Conservation (phyloP, 2,888 invertebrate genomes). For the Omphaloscelis lunosa region DNA sequence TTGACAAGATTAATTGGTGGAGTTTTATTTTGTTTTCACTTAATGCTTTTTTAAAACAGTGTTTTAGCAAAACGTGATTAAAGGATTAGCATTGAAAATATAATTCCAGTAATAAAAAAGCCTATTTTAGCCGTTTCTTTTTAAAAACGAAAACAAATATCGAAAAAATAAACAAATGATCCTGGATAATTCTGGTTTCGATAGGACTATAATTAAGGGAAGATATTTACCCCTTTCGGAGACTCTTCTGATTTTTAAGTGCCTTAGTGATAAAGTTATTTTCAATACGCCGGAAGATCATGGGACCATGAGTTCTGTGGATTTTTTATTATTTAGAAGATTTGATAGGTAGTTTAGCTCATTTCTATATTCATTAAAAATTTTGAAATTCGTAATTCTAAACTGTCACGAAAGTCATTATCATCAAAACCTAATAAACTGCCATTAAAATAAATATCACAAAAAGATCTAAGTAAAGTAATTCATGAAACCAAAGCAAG, state of each 20-base stretch:
- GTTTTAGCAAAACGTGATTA: background rate
- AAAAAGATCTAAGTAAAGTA: background rate
- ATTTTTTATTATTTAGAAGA: background rate
- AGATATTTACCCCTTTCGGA: too few relatives aligned
- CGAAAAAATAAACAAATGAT: too few relatives aligned
- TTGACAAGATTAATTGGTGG: conserved; percentile 62
- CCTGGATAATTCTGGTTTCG: too few relatives aligned
- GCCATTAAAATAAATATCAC: conserved; percentile 4
- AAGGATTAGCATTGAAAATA: background rate
- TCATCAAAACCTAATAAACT: background rate
- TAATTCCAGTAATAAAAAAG: too few relatives aligned
- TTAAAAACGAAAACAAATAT: too few relatives aligned
- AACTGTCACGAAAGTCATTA: background rate
- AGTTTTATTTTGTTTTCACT: conserved; percentile 34
- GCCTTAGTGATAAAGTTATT: too few relatives aligned
- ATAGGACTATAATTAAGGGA: too few relatives aligned
- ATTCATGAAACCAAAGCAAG: background rate
- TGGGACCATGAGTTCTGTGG: too few relatives aligned
- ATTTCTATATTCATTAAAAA: background rate
- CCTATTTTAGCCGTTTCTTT: too few relatives aligned
- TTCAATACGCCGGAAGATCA: too few relatives aligned
- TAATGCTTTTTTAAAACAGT: conserved; percentile 15
- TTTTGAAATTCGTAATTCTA: background rate
- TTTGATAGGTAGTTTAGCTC: too few relatives aligned
- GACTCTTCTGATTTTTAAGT: too few relatives aligned